phyloP scores from a whole-genome alignment of 2,113 vertebrate genomes.

The Smithornis capensis region DNA sequence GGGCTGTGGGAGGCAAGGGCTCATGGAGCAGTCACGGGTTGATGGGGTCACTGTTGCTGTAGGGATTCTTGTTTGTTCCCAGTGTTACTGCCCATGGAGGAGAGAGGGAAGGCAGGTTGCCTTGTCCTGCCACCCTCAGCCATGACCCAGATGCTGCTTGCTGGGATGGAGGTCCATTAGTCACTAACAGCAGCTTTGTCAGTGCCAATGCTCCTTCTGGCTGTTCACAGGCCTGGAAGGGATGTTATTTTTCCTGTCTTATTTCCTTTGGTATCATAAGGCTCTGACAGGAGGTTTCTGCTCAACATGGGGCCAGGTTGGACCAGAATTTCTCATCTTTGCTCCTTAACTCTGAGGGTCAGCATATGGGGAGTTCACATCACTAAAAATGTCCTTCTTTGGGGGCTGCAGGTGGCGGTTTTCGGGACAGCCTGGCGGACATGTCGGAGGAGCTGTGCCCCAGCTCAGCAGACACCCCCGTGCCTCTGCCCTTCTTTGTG shows the following conservation, averaged over 20 bases:
- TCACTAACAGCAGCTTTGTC: not conserved
- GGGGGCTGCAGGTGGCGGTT: constrained; percentile 85
- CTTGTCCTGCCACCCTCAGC: not conserved
- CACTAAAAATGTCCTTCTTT: not conserved
- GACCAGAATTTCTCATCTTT: not conserved
- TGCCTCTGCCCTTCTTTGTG: constrained; percentile 93
- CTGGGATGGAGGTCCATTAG: not conserved
- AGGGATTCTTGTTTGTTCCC: not conserved
- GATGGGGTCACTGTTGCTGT: not conserved
- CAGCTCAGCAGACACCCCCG: constrained; percentile 88
- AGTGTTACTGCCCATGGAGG: not conserved
- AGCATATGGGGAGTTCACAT: not conserved
- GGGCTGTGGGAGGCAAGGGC: not conserved
- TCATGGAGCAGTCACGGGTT: not conserved
- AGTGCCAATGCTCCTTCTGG: not conserved
- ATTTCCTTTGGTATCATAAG: not conserved
- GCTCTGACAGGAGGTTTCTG: not conserved
- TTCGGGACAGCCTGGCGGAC: constrained; percentile 95
- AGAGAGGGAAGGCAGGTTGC: not conserved
- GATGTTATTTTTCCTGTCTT: not conserved
- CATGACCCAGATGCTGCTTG: not conserved
- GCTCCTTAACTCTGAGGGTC: not conserved
- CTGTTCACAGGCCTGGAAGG: not conserved
- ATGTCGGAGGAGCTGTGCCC: constrained; percentile 98
- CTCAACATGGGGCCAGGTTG: not conserved